A percentile compares a stretch with the other conserved stretches of the same genome.
Evolutionary conservation across 2,797 vertebrate species (phyloP).

Genomic region (Tragelaphus eurycerus): DNA sequence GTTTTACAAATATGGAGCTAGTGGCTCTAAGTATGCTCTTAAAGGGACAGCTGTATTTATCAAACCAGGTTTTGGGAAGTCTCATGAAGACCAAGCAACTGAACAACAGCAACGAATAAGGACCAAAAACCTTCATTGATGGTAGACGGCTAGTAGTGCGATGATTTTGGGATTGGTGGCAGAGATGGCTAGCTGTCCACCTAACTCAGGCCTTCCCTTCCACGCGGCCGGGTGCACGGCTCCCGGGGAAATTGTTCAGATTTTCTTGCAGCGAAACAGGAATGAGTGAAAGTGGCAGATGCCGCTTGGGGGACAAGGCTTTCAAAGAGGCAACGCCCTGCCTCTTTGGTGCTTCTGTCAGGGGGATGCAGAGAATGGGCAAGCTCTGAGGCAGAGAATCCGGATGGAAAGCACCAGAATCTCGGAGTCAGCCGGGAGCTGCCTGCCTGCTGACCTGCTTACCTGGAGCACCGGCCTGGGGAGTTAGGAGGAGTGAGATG

Average conservation of each 20-base stretch:
- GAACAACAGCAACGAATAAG: background rate
- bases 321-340: background rate
- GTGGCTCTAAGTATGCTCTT: background rate
- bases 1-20: background rate
- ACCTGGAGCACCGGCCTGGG: background rate
- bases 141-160: background rate
- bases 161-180: background rate
- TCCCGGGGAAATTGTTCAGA: background rate
- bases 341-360: background rate
- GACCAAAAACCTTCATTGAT: background rate
- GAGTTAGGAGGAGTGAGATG: background rate
- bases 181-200: background rate
- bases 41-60: background rate
- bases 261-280: background rate
- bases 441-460: background rate
- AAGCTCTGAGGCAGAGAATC: background rate
- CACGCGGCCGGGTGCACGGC: fast-evolving
- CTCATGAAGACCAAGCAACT: background rate
- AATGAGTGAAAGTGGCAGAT: background rate
- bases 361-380: background rate
- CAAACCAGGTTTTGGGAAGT: background rate
- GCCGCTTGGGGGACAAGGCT: background rate
- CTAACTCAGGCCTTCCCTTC: background rate
- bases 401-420: background rate
- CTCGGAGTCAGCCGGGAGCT: background rate